These are phyloP conservation scores for Perca schrenkii DNA, from an alignment of 2,113 vertebrate species.

Conservation along the genomic window DNA sequence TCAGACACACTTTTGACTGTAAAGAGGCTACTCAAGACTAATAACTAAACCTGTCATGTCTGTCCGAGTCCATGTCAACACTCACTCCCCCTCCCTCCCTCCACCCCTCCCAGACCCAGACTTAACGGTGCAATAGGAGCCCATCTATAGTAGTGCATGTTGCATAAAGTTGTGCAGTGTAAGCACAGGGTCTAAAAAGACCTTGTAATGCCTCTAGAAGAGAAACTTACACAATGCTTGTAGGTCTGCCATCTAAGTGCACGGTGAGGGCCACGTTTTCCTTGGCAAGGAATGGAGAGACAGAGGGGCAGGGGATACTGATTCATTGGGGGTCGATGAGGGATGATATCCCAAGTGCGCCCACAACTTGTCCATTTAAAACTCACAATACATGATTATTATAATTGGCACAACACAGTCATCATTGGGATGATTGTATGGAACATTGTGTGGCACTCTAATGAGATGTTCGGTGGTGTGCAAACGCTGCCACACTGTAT, in stretches of 20 bases:
- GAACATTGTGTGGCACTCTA: conserved; percentile 20
- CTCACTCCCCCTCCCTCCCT: background rate
- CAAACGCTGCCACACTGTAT: conserved; percentile 21
- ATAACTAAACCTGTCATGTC: background rate
- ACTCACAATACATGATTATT: conserved; percentile 16
- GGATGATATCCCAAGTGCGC: background rate
- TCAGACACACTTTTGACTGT: background rate
- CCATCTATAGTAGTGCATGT: conserved; percentile 32
- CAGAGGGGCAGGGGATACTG: background rate
- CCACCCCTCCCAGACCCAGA: background rate
- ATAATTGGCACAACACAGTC: conserved; percentile 4
- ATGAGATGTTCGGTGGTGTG: conserved; percentile 29
- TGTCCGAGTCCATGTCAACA: conserved; percentile 18
- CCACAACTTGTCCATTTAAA: conserved; percentile 13
- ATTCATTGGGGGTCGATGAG: conserved; percentile 1
- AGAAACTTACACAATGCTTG: conserved; percentile 33
- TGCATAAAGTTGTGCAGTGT: conserved; percentile 57
- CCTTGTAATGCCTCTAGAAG: conserved; percentile 40
- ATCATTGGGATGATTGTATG: background rate
- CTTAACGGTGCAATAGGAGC: conserved; percentile 41
- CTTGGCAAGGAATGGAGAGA: conserved; percentile 17
- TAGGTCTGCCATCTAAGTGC: conserved; percentile 47
- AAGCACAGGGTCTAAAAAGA: conserved; percentile 44
- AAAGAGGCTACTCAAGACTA: background rate
- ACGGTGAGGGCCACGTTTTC: conserved; percentile 23